Evolutionary conservation across 2,888 invertebrate species (phyloP).

Genomic region (Plebejus anna): DNA sequence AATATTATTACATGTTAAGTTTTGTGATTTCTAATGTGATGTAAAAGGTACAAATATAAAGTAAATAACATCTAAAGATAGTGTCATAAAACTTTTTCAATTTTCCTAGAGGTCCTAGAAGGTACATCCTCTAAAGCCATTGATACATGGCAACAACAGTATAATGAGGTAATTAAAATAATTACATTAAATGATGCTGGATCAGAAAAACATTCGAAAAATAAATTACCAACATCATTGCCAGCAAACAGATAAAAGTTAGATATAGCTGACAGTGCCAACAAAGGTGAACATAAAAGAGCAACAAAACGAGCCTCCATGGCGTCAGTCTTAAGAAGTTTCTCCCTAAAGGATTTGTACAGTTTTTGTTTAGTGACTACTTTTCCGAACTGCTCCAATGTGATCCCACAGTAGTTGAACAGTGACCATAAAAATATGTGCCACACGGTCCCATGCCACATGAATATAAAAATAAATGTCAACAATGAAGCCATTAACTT

Average conservation of each 20-base stretch:
- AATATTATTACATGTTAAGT: slow-evolving; percentile 13
- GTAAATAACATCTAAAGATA: background rate
- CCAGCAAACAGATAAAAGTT: slow-evolving; percentile 94
- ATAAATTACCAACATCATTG: slow-evolving; percentile 85
- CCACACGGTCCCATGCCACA: slow-evolving; percentile 93
- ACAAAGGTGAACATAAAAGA: slow-evolving; percentile 84
- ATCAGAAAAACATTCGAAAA: slow-evolving; percentile 79
- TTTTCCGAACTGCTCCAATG: slow-evolving; percentile 83
- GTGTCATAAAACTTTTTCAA: slow-evolving; percentile 13
- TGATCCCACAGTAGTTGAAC: slow-evolving; percentile 90
- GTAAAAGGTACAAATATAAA: background rate
- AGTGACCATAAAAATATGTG: slow-evolving; percentile 92
- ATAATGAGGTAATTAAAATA: slow-evolving; percentile 55
- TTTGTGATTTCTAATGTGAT: slow-evolving; percentile 16
- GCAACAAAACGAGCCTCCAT: slow-evolving; percentile 83
- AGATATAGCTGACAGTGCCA: slow-evolving; percentile 89
- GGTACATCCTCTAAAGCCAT: slow-evolving; percentile 63
- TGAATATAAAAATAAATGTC: slow-evolving; percentile 90
- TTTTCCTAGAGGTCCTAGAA: slow-evolving; percentile 50
- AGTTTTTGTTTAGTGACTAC: slow-evolving; percentile 61
- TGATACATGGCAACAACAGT: slow-evolving; percentile 71
- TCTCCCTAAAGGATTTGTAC: slow-evolving; percentile 68
- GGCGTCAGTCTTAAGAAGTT: slow-evolving; percentile 56
- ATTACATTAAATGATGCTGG: slow-evolving; percentile 56
- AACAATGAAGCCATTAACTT: slow-evolving; percentile 86